Conservation (phyloP, 2,888 invertebrate genomes). For the Sceliomorpha sp. region DNA sequence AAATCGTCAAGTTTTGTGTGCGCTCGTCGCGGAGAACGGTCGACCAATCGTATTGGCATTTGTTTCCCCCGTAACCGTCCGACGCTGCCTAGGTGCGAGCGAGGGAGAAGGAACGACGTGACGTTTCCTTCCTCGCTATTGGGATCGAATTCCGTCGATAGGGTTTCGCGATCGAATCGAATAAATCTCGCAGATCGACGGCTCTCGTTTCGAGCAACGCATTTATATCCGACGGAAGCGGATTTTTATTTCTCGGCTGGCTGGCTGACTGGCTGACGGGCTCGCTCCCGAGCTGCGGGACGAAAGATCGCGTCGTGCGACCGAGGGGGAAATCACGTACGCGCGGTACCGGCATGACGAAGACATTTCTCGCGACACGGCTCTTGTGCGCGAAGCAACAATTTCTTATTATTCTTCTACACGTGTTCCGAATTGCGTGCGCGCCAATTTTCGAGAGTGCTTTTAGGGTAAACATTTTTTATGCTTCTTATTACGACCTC, state of each 20-base stretch:
- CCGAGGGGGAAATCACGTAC: too few relatives aligned
- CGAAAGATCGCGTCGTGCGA: too few relatives aligned
- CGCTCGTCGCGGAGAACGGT: constrained; percentile 2
- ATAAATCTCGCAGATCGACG: constrained; percentile 51
- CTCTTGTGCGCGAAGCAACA: too few relatives aligned
- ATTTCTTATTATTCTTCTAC: too few relatives aligned
- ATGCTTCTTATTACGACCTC: too few relatives aligned
- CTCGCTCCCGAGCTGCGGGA: too few relatives aligned
- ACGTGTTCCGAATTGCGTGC: too few relatives aligned
- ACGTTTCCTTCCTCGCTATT: constrained; percentile 31
- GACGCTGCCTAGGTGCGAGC: constrained; percentile 9
- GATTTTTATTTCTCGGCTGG: constrained; percentile 20
- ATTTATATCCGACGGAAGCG: constrained; percentile 41
- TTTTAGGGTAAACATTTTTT: too few relatives aligned
- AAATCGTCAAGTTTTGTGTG: constrained; percentile 28
- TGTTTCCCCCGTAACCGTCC: constrained; percentile 17
- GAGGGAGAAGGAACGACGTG: too few relatives aligned
- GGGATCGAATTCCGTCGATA: constrained; percentile 30
- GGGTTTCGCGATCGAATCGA: constrained; percentile 26
- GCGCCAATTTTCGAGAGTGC: too few relatives aligned
- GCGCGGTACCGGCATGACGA: too few relatives aligned
- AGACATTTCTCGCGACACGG: constrained; percentile 30
- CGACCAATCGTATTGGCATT: constrained; percentile 22
- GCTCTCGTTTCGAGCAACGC: constrained; percentile 42
- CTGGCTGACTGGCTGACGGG: too few relatives aligned